Conservation (phyloP, 2,888 invertebrate genomes). For the Sphecodes monilicornis region DNA sequence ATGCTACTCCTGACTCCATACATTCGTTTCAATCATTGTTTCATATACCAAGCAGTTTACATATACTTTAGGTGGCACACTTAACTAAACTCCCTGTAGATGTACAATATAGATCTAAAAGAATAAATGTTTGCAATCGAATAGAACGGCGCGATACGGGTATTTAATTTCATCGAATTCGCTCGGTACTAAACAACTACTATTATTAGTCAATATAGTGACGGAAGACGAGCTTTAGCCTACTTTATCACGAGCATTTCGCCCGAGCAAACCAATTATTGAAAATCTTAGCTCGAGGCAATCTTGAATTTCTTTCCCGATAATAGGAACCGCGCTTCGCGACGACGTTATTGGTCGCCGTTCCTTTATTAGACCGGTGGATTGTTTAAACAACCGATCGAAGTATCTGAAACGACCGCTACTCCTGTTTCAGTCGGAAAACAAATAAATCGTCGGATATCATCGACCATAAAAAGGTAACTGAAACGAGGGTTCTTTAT, state of each 20-base stretch:
- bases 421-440: not conserved
- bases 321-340: not conserved
- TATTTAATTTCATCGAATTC: not conserved
- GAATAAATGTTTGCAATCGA: too few relatives aligned
- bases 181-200: not conserved
- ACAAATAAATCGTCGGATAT: not conserved
- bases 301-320: conserved; percentile 6
- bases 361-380: not conserved
- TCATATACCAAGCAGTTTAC: too few relatives aligned
- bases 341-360: not conserved
- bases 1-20: too few relatives aligned
- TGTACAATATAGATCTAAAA: too few relatives aligned
- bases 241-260: not conserved
- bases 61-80: too few relatives aligned
- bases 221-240: not conserved
- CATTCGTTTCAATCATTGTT: too few relatives aligned
- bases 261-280: not conserved
- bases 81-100: too few relatives aligned
- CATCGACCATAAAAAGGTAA: not conserved
- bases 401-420: not conserved
- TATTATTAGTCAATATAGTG: not conserved
- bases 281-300: not conserved
- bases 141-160: too few relatives aligned
- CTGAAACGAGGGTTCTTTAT: not conserved
- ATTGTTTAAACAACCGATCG: conserved; percentile 6